Conservation (phyloP, 2,113 vertebrate genomes). For the Mirza zaza region DNA sequence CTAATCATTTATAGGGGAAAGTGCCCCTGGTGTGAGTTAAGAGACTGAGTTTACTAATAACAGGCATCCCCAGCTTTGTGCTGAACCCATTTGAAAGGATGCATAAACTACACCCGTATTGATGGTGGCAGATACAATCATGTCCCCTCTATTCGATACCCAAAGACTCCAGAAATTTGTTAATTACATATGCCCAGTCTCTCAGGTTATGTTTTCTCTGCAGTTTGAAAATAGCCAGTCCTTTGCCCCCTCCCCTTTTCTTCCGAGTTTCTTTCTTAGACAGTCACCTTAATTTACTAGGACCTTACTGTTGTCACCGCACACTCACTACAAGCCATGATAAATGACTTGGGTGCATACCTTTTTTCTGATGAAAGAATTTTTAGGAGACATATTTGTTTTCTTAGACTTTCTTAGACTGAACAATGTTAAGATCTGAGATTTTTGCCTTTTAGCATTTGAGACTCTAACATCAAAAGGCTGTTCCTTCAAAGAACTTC, state of each 20-base stretch:
- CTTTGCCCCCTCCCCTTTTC: background rate
- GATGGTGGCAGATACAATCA: background rate
- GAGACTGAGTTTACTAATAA: background rate
- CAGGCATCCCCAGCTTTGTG: background rate
- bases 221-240: background rate
- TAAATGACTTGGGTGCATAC: slow-evolving; percentile 38
- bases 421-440: slow-evolving; percentile 73
- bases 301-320: background rate
- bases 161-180: background rate
- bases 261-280: background rate
- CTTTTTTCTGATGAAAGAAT: slow-evolving; percentile 40
- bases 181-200: background rate
- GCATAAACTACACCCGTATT: accelerated
- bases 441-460: slow-evolving; percentile 73
- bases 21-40: background rate
- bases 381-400: slow-evolving; percentile 49
- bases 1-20: background rate
- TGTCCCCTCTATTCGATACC: background rate
- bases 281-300: background rate
- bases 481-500: slow-evolving; percentile 79
- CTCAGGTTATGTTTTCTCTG: background rate
- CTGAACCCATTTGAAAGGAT: background rate
- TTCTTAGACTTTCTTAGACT: slow-evolving; percentile 52
- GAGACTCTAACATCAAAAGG: slow-evolving; percentile 79
- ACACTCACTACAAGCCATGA: background rate